Conservation (phyloP, 37 sponge, comb jelly and placozoan genomes). For the Beroe forskalii region DNA sequence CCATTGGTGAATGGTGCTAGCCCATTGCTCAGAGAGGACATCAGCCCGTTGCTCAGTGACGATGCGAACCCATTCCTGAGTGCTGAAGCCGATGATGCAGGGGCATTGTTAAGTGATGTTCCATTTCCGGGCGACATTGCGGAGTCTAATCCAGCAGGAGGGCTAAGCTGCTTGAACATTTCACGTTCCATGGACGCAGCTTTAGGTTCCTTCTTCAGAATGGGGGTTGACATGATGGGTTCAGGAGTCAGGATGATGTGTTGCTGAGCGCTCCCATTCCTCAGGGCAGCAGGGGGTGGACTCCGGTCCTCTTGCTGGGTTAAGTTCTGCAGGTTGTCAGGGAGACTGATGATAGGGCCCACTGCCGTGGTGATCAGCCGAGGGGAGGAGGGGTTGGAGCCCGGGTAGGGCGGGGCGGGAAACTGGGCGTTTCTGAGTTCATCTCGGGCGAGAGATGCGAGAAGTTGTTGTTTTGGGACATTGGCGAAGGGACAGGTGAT, state of each 20-base stretch:
- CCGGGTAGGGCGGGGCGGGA: background rate
- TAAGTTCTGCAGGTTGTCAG: background rate
- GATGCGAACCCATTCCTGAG: too few species aligned
- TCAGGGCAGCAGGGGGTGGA: background rate
- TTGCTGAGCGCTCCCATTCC: background rate
- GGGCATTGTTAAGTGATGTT: too few species aligned
- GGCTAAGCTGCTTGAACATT: too few species aligned
- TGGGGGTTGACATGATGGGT: constrained; percentile 28
- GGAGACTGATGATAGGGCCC: constrained; percentile 53
- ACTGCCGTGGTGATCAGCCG: background rate
- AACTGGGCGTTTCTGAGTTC: background rate
- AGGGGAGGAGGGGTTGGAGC: background rate
- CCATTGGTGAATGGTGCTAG: background rate
- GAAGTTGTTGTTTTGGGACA: too few species aligned
- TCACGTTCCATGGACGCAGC: too few species aligned
- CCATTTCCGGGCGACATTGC: too few species aligned
- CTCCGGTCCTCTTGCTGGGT: background rate
- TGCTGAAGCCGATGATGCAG: too few species aligned
- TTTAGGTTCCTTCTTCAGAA: constrained; percentile 18
- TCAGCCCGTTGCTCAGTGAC: too few species aligned
- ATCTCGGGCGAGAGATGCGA: too few species aligned
- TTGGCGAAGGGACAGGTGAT: too few species aligned
- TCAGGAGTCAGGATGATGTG: background rate
- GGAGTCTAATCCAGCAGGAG: too few species aligned
- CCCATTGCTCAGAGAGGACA: background rate